Evolutionary conservation across 2,113 vertebrate genomes (phyloP), one percentile per base, ranked within the genome.

Genomic region (Dipodomys stephensi): DNA sequence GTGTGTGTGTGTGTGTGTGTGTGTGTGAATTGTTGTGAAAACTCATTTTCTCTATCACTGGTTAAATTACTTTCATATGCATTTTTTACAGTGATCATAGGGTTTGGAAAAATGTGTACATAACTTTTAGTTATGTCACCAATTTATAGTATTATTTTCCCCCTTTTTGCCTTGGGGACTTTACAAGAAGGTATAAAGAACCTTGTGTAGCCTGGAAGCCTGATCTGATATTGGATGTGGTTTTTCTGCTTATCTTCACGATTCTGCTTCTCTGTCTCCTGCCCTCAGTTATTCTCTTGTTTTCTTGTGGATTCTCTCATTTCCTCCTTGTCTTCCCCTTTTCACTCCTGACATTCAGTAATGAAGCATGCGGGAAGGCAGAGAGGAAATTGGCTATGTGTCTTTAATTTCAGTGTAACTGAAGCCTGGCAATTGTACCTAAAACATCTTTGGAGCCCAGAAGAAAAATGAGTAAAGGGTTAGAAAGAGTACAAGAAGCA

Each of bases 401-500:
- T 28, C 83, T 80, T 74, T 71, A 30, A 39, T 71, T 7, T 83
- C 64, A 15, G 5, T 49, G 13, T 71, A 19, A 49, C 65, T n/a
- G 39, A 23, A 57, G 39, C 32, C 62, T 80, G 25, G 79, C 15
- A 28, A 6, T 0, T 0, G 0, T 4, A 2, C n/a, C 35, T 19
- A 13, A 39, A 28, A 84, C 2, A 25, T 23, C 53, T 13, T 0
- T 35, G 68, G 30, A 71, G 25, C 23, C n/a, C 6, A 67, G 39
- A 28, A 25, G 11, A n/a, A 57, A 6, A 25, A 30, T 4, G 12
- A 53, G 39, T 35, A 10, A 86, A 44, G 12, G 2, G 8, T 23
- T 5, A 68, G 2, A 72, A 27, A 39, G 19, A 28, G 11, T 1
- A 4, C 5, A 0, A 0, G 15, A 12, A 28, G 2, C 53, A 22